Evolutionary conservation across 2,113 vertebrate species (phyloP).

Genomic region (Tyrannus savana): DNA sequence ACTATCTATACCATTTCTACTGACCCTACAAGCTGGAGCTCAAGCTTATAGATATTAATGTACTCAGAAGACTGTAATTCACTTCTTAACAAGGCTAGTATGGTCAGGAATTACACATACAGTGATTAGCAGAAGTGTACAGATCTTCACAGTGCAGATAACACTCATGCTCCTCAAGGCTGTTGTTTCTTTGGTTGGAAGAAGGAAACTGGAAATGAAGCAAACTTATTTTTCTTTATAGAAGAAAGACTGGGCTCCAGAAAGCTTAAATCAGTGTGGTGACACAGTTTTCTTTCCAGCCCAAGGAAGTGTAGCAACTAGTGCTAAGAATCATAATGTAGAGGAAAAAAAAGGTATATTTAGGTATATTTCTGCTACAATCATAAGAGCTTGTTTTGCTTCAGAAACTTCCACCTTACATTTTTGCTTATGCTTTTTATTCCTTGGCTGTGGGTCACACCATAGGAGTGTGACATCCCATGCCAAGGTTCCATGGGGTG

Average conservation of each 20-base stretch:
- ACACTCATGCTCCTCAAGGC: background rate
- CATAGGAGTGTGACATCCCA: accelerated
- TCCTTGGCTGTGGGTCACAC: background rate
- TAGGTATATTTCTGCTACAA: background rate
- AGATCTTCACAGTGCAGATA: background rate
- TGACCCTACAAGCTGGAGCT: background rate
- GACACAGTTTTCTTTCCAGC: background rate
- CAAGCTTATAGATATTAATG: conserved; percentile 7
- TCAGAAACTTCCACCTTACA: background rate
- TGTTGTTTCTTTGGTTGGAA: background rate
- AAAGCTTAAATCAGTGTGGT: background rate
- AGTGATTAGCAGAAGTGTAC: background rate
- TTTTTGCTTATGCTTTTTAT: background rate
- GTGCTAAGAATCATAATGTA: background rate
- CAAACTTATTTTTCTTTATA: background rate
- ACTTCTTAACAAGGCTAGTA: conserved; percentile 2
- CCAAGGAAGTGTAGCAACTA: background rate
- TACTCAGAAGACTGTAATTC: conserved; percentile 9
- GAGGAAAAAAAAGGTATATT: background rate
- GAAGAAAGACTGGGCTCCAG: background rate
- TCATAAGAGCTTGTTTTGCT: background rate
- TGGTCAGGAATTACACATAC: conserved; percentile 29
- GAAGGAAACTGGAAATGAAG: background rate
- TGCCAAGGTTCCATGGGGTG: background rate
- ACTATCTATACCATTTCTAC: background rate